phyloP scores from a whole-genome alignment of 2,888 invertebrate genomes.

The Cosmia pyralina region DNA sequence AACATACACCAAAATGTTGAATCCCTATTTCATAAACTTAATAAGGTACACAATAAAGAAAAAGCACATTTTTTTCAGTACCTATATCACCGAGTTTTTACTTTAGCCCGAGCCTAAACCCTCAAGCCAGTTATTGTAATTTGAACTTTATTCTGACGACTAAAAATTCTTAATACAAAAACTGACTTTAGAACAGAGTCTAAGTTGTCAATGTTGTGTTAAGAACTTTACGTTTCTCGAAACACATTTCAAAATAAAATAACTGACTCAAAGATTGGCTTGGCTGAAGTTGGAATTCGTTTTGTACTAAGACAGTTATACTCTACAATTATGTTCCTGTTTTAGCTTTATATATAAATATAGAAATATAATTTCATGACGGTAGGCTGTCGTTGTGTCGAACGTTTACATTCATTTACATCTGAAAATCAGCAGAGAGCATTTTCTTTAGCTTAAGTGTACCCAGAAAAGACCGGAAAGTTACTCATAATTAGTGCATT shows the following conservation, averaged over 20 bases:
- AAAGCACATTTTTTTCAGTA: no score
- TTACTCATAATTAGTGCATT: neutral
- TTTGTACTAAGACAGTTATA: neutral
- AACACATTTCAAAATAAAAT: neutral
- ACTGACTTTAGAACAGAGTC: neutral
- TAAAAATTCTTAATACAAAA: neutral
- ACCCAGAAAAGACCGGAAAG: neutral
- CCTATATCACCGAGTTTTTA: no score
- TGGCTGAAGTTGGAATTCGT: neutral
- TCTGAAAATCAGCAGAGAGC: no score
- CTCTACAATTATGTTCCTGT: neutral
- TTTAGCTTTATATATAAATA: no score
- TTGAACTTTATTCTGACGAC: neutral
- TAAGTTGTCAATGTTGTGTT: neutral
- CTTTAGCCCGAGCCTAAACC: neutral
- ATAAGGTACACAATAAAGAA: no score
- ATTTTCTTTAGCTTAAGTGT: neutral
- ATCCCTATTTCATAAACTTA: no score
- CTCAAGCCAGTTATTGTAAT: neutral
- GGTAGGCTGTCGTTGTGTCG: neutral
- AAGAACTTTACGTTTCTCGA: neutral
- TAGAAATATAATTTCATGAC: neutral
- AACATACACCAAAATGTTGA: no score
- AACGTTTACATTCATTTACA: neutral
- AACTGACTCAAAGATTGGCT: neutral